A percentile compares a stretch with the other conserved stretches of the same genome.
Conservation (phyloP, 2,113 vertebrate species). For the Macaca mulatta region DNA sequence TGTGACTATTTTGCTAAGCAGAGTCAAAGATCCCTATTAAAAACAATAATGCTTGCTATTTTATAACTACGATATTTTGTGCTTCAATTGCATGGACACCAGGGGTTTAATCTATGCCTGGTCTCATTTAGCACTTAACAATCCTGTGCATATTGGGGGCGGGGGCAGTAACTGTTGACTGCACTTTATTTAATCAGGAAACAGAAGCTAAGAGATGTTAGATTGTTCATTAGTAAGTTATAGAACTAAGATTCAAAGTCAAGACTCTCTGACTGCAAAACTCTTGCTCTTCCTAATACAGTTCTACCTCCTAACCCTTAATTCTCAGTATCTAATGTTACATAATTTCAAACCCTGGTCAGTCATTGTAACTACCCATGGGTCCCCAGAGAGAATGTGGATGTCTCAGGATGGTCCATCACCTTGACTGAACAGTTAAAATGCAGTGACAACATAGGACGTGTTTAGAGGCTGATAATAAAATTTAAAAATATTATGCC, state of each 20-base stretch:
- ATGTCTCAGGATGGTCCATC: background rate
- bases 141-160: background rate
- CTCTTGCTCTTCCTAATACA: background rate
- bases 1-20: background rate
- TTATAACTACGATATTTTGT: background rate
- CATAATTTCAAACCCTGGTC: background rate
- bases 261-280: background rate
- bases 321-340: background rate
- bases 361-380: background rate
- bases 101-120: background rate
- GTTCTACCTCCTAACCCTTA: background rate
- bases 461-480: background rate
- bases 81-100: background rate
- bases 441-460: background rate
- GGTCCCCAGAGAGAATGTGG: background rate
- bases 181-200: background rate
- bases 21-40: background rate
- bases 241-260: background rate
- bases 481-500: background rate
- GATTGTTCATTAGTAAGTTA: background rate
- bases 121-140: background rate
- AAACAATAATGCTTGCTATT: background rate
- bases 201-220: background rate
- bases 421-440: background rate
- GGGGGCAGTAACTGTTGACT: background rate